Conservation (phyloP, 2,888 invertebrate species). For the Himalopsyche tibetana region DNA sequence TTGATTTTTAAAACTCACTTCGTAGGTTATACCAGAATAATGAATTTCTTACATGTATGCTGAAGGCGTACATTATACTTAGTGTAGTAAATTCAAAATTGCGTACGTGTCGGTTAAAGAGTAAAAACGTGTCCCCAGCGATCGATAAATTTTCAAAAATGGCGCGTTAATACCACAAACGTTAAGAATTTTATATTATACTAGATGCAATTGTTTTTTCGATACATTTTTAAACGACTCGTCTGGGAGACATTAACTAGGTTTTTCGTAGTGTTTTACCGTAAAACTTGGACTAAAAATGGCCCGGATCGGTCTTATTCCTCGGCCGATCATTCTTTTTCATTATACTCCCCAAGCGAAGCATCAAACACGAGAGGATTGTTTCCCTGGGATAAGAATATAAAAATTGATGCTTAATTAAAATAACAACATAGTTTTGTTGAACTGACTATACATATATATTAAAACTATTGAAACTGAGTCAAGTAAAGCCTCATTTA, state of each 20-base stretch:
- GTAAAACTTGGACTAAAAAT: constrained; percentile 1
- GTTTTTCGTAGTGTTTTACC: neutral
- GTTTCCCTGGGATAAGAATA: neutral
- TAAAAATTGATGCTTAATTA: neutral
- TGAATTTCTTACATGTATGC: no score
- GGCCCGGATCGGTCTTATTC: constrained; percentile 40
- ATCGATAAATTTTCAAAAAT: neutral
- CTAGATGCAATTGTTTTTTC: constrained; percentile 12
- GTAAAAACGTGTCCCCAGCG: neutral
- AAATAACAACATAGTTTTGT: no score
- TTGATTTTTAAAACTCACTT: no score
- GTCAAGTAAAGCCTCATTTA: no score
- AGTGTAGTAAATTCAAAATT: no score
- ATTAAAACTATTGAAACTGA: no score
- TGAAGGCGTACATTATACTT: no score
- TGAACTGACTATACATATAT: no score
- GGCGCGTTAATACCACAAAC: neutral
- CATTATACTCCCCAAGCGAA: constrained; percentile 43
- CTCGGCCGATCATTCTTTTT: constrained; percentile 43
- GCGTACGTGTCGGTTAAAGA: no score
- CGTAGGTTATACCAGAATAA: no score
- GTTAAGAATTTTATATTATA: neutral
- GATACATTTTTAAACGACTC: neutral
- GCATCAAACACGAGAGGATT: neutral
- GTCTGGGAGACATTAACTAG: constrained; percentile 3